Base-by-base conservation (phyloP, 2,113 vertebrate species). In the Oryzias curvinotus region DNA sequence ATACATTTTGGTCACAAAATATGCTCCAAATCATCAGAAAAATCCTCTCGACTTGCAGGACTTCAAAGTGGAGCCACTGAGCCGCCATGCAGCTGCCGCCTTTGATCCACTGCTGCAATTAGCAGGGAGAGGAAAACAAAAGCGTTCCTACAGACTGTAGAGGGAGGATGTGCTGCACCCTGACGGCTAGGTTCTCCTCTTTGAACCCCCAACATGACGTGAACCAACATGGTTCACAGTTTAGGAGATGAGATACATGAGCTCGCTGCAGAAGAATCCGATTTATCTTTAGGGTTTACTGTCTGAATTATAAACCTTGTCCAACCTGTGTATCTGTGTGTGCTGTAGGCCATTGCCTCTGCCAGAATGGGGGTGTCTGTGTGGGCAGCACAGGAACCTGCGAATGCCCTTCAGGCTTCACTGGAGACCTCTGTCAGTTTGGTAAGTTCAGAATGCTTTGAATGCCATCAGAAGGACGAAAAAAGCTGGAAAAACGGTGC, bases 341-440 rank as follows among this genome's bases (percentile, higher is more conserved):
- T 86, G 62, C 49, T 85, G 75, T 84, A 2, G 92, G 92, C 7
- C 87, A 91, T 81, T 98, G 97, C 1, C 94, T 90, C 13, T 98
- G 96, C 86, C 93, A 93, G 64, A 98, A 98, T 0, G 95, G 97
- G 5, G 97, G 96, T 19, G 86, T 90, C 15, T 98, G 97, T 80
- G 86, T 91, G 65, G 94, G 94, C 65, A 75, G 89, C 55, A 96
- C 95, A 0, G 66, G 89, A 74, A 95, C 94, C 8, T 99, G 97
- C 88, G 94, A 96, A 58, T 99, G 97, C 67, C 94, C 91, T 1
- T 88, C 93, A 0, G 95, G 95, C 42, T 97, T 94, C 91, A 96
- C 96, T 5, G 97, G 96, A 62, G 89, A 93, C 56, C 93, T 94
- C 76, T 98, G 96, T 86, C 95, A 99, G 90, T 94, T 97, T 0